Evolutionary conservation across 2,888 invertebrate species (phyloP), one percentile per base, ranked within the genome.

Genomic region (Cylloceria caligata): DNA sequence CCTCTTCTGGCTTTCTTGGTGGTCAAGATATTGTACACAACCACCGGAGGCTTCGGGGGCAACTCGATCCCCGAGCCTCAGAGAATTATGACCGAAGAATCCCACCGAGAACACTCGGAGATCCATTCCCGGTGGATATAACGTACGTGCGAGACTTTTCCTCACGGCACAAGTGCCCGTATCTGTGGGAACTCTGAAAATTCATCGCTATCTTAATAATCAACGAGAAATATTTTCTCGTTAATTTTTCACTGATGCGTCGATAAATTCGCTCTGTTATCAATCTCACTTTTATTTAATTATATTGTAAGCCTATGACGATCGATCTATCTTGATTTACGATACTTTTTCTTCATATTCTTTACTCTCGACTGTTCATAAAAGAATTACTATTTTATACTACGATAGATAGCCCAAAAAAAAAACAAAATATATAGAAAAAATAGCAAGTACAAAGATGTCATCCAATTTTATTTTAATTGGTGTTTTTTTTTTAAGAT

Each of bases 1-100:
- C 77, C 74, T 80, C 73, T 74, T 71, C 69, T 65, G 62, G 71
- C 75, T 81, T 78, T 68, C 62, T 74, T 52, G 55, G 30, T 47
- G 55, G 39, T 62, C 65, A 19, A 73, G 71, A 77, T 55, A 57
- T 72, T 16, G 72, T 21, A 42, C 52, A 80, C 49, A 65, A 49
- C 45, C 27, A 34, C 39, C 39, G 24, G n/a, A 9, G 30, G 4
- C 16, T 21, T 21, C 16, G 49, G 16, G 69, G 7, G 39, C 49
- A 39, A 13, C 69, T 30, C 27, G 39, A 55, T 24, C n/a, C 47
- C 42, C 45, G 27, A 62, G 36, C 24, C 34, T 55, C 3, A 13
- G 60, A 81, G 73, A 83, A 80, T 83, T 80, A 81, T 78, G 45
- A 72, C 74, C 65, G 6, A 3, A 19, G 13, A 4, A 27, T 16